A percentile compares a stretch with the other conserved stretches of the same genome.
phyloP scores from a whole-genome alignment of 2,113 vertebrate species.

The Picathartes gymnocephalus region DNA sequence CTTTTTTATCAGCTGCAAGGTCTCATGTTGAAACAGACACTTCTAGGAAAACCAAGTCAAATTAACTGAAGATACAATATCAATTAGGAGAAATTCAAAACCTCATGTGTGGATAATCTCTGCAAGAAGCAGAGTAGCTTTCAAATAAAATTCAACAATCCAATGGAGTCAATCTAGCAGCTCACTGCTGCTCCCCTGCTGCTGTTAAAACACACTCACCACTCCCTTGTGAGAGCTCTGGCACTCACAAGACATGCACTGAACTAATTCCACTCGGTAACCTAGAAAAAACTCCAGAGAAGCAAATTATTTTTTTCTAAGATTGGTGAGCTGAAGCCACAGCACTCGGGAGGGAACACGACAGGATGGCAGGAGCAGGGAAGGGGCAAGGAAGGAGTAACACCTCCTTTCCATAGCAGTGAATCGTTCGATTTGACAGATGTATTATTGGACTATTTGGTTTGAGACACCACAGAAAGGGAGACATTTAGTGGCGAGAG shows the following conservation, averaged over 20 bases:
- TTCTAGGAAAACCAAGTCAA: neutral
- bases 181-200: neutral
- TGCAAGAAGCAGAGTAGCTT: neutral
- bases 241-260: neutral
- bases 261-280: neutral
- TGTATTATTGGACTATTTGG: neutral
- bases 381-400: neutral
- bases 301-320: neutral
- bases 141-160: neutral
- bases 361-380: neutral
- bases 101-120: neutral
- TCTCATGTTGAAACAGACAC: neutral
- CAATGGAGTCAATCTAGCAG: neutral
- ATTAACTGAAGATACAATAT: neutral
- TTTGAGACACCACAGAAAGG: neutral
- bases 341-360: neutral
- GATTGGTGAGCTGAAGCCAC: neutral
- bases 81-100: neutral
- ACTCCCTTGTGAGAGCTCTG: neutral
- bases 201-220: neutral
- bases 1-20: neutral
- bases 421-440: neutral
- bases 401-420: neutral
- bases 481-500: neutral
- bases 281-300: neutral